These are phyloP conservation scores for Pundamilia nyererei DNA, from an alignment of 2,113 vertebrate species.

Conservation along the genomic window DNA sequence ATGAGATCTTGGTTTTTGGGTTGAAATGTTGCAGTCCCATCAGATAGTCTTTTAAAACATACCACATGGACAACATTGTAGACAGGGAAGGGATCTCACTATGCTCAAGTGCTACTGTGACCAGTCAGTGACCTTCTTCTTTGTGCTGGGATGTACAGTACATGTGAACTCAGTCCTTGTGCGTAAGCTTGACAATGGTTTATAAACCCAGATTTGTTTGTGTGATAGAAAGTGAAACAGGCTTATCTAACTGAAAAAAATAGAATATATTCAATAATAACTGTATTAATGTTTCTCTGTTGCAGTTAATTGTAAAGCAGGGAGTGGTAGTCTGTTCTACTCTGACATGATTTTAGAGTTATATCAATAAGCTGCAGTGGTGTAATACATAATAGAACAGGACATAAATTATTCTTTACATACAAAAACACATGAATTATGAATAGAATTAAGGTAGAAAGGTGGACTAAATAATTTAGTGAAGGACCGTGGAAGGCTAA, in stretches of 20 bases:
- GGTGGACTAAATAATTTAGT: not conserved
- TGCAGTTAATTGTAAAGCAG: constrained; percentile 11
- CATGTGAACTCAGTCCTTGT: not conserved
- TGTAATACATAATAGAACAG: not conserved
- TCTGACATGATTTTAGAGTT: not conserved
- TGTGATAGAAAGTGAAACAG: not conserved
- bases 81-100: not conserved
- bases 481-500: not conserved
- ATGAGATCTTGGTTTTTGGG: not conserved
- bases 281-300: constrained; percentile 1
- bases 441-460: not conserved
- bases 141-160: not conserved
- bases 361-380: not conserved
- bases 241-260: constrained; percentile 32
- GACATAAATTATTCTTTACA: not conserved
- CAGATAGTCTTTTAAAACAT: not conserved
- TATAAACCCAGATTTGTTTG: not conserved
- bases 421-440: not conserved
- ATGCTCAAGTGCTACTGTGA: not conserved
- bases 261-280: constrained; percentile 13
- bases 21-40: not conserved
- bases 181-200: not conserved
- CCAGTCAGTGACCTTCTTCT: not conserved
- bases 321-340: not conserved
- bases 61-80: not conserved